Evolutionary conservation across 2,113 vertebrate species (phyloP).

Genomic region (Lamprologus speciosus): DNA sequence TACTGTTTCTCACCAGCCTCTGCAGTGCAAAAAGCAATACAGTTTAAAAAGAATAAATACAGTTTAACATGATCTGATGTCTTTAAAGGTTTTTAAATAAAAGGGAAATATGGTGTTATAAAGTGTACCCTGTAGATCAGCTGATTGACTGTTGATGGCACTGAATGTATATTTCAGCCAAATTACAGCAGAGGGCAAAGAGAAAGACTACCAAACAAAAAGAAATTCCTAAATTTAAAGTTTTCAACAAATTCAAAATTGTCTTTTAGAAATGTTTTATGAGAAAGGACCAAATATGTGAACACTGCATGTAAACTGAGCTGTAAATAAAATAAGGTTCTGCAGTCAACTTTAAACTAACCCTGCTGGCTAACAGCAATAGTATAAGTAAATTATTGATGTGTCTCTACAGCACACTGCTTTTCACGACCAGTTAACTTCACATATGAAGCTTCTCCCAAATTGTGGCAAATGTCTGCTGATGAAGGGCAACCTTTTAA

Average conservation of each 20-base stretch:
- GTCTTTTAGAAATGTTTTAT: not conserved
- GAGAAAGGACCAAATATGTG: not conserved
- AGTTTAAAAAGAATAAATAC: not conserved
- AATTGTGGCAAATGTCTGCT: not conserved
- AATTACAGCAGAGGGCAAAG: not conserved
- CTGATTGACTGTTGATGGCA: not conserved
- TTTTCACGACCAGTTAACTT: not conserved
- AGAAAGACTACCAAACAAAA: not conserved
- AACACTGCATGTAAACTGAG: not conserved
- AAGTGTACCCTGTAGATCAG: not conserved
- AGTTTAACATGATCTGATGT: not conserved
- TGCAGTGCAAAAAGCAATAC: not conserved
- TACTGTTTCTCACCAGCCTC: not conserved
- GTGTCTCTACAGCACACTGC: not conserved
- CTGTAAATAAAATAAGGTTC: not conserved
- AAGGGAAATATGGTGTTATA: not conserved
- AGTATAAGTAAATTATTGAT: not conserved
- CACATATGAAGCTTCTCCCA: not conserved
- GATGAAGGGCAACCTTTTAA: not conserved
- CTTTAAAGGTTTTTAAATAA: not conserved
- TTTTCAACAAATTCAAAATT: not conserved
- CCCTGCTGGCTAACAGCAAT: not conserved
- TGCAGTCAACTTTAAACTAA: not conserved
- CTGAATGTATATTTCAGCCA: not conserved
- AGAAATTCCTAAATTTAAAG: not conserved